These are phyloP conservation scores for Agapostemon virescens DNA, from an alignment of 2,888 invertebrate genomes.

Conservation along the genomic window DNA sequence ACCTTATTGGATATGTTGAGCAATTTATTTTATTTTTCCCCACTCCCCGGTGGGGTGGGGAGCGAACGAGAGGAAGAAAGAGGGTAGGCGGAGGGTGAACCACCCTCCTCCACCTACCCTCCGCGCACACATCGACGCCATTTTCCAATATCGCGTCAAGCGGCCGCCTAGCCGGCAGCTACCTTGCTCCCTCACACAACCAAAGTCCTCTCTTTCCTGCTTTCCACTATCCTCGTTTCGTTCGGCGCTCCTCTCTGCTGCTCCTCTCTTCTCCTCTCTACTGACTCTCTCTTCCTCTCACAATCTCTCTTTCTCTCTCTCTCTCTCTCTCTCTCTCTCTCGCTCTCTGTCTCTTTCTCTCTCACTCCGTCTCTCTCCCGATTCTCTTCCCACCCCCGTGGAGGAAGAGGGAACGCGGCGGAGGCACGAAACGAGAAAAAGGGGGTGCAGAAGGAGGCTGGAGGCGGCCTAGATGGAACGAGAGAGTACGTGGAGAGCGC, in stretches of 20 bases:
- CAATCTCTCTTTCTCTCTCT: not conserved
- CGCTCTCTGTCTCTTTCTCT: not conserved
- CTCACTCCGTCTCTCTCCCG: not conserved
- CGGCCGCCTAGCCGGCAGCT: slow-evolving; percentile 51
- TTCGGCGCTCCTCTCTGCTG: slow-evolving; percentile 4
- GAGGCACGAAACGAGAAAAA: slow-evolving; percentile 57
- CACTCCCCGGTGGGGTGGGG: slow-evolving; percentile 46
- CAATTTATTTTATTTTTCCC: slow-evolving; percentile 80
- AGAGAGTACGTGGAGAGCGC: slow-evolving; percentile 51
- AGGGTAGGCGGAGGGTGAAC: slow-evolving; percentile 31
- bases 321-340: not conserved
- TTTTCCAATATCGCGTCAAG: slow-evolving; percentile 79
- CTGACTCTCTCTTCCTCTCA: slow-evolving; percentile 50
- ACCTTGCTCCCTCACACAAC: slow-evolving; percentile 56
- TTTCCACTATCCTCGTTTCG: slow-evolving; percentile 35
- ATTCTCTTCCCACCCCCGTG: not conserved
- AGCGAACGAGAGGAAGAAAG: slow-evolving; percentile 26
- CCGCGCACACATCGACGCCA: slow-evolving; percentile 77
- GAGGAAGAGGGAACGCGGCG: slow-evolving; percentile 53
- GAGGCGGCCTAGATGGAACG: slow-evolving; percentile 48
- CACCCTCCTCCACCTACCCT: slow-evolving; percentile 55
- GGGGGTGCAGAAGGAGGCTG: slow-evolving; percentile 53
- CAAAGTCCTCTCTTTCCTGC: slow-evolving; percentile 48
- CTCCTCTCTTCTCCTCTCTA: slow-evolving; percentile 40
- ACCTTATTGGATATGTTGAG: slow-evolving; percentile 81